Conservation (phyloP, 2,888 invertebrate species). For the Ophion slaviceki region DNA sequence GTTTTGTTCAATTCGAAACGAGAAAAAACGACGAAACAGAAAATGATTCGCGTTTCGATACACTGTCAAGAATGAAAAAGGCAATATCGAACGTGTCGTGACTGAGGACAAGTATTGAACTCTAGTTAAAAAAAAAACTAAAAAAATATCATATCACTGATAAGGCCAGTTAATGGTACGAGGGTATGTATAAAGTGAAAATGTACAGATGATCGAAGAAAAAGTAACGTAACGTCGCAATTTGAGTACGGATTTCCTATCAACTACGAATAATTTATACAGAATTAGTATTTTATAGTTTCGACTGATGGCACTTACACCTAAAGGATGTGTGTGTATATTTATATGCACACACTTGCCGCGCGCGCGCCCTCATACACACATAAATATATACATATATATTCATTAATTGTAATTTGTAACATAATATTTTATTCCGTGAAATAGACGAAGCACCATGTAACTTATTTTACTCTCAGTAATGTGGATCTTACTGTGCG, state of each 20-base stretch:
- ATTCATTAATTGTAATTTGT: conserved; percentile 78
- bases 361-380: background rate
- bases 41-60: conserved; percentile 28
- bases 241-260: conserved; percentile 58
- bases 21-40: background rate
- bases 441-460: conserved; percentile 74
- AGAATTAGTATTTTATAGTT: conserved; percentile 75
- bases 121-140: conserved; percentile 59
- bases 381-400: conserved; percentile 8
- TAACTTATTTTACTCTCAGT: conserved; percentile 81
- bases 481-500: conserved; percentile 76
- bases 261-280: conserved; percentile 63
- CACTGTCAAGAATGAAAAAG: conserved; percentile 2
- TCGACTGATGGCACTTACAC: conserved; percentile 79
- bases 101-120: conserved; percentile 61
- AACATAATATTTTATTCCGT: conserved; percentile 75
- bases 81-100: conserved; percentile 5
- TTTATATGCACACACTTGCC: background rate
- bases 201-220: conserved; percentile 66
- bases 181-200: conserved; percentile 70
- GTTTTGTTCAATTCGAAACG: background rate
- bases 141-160: conserved; percentile 69
- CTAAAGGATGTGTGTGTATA: conserved; percentile 69
- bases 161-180: conserved; percentile 64
- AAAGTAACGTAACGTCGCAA: conserved; percentile 58